Conservation (phyloP, 2,113 vertebrate species). For the Silurus meridionalis region DNA sequence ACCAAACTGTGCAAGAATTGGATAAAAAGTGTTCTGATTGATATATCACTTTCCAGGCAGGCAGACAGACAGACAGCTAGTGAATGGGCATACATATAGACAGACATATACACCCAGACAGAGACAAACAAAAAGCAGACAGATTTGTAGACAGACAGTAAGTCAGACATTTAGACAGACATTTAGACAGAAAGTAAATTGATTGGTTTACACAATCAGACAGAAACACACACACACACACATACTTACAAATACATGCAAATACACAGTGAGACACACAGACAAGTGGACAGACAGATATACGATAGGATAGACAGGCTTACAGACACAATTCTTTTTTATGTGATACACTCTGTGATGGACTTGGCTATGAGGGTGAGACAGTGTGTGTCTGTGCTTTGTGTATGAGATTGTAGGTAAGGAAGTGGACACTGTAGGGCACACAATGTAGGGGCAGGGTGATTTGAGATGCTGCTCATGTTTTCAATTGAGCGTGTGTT, state of each 20-base stretch:
- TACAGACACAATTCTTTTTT: not conserved
- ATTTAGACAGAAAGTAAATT: not conserved
- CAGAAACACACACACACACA: not conserved
- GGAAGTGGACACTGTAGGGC: not conserved
- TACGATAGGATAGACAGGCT: not conserved
- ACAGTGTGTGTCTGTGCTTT: constrained; percentile 46
- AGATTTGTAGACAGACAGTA: not conserved
- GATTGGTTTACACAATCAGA: not conserved
- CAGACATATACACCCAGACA: not conserved
- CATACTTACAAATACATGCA: not conserved
- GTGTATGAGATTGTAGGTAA: constrained; percentile 40
- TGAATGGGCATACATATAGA: not conserved
- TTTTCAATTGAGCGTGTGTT: constrained; percentile 66
- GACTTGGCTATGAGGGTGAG: not conserved
- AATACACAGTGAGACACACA: not conserved
- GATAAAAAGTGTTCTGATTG: not conserved
- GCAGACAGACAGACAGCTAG: not conserved
- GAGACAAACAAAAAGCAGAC: not conserved
- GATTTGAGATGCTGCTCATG: constrained; percentile 71
- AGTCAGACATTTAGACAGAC: not conserved
- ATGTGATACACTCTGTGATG: not conserved
- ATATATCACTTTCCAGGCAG: not conserved
- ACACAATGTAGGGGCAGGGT: constrained; percentile 21
- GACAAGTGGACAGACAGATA: not conserved
- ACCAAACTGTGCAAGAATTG: not conserved